Evolutionary conservation across 1,140 invertebrate species (phyloP).

Genomic region (Drosophila ohnishii): DNA sequence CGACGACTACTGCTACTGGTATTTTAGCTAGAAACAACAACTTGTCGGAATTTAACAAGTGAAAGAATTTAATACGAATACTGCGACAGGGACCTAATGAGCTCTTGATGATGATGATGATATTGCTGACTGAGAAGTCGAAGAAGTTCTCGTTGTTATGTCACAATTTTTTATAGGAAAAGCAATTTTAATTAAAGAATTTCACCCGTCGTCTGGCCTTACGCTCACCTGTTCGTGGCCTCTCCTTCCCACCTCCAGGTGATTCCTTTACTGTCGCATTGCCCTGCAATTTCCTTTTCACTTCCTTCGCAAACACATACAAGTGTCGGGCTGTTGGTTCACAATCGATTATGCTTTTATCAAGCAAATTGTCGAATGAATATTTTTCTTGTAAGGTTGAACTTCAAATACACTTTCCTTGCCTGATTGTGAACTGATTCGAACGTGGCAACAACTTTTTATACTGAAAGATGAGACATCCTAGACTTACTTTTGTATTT

Average conservation of each 20-base stretch:
- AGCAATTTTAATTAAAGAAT: slow-evolving; percentile 75
- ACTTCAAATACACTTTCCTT: slow-evolving; percentile 3
- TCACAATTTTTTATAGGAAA: slow-evolving; percentile 60
- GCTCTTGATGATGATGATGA: slow-evolving; percentile 18
- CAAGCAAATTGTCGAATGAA: slow-evolving; percentile 30
- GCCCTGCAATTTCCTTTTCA: slow-evolving; percentile 44
- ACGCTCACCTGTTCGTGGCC: background rate
- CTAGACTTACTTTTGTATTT: too few relatives aligned
- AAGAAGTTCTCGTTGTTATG: slow-evolving; percentile 46
- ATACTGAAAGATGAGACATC: too few relatives aligned
- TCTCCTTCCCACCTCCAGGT: slow-evolving; percentile 6
- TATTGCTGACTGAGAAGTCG: slow-evolving; percentile 11
- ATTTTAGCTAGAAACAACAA: slow-evolving; percentile 20
- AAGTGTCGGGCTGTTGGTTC: slow-evolving; percentile 13
- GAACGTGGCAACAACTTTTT: too few relatives aligned
- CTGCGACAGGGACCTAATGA: slow-evolving; percentile 57
- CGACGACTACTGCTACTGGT: slow-evolving; percentile 12
- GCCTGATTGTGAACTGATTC: too few relatives aligned
- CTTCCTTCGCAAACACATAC: slow-evolving; percentile 36
- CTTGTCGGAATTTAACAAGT: slow-evolving; percentile 52
- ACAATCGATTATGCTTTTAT: slow-evolving; percentile 50
- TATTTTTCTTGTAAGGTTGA: background rate
- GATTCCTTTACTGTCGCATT: slow-evolving; percentile 21
- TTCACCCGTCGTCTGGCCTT: slow-evolving; percentile 36
- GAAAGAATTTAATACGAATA: slow-evolving; percentile 72